Conservation (phyloP, 2,797 vertebrate species). For the Platyrinchus mystaceus region DNA sequence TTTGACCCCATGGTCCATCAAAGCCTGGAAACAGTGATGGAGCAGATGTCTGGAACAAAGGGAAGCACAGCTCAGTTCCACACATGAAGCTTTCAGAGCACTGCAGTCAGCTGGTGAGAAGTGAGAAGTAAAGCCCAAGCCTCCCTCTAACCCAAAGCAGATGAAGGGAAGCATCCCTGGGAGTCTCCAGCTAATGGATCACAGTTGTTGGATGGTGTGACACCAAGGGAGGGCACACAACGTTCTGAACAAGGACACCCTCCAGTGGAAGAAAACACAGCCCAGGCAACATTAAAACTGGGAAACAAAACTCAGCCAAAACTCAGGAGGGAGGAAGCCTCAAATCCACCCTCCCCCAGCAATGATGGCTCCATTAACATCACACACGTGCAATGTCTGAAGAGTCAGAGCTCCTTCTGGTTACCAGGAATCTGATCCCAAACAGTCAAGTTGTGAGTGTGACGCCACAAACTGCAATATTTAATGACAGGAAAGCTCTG, state of each 20-base stretch:
- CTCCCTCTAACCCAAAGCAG: neutral
- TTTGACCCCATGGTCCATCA: slow-evolving; percentile 99
- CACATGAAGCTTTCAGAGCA: neutral
- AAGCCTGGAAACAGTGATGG: slow-evolving; percentile 98
- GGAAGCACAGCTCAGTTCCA: neutral
- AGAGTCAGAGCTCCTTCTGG: neutral
- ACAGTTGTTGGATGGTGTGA: neutral
- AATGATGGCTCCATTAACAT: neutral
- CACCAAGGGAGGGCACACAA: neutral
- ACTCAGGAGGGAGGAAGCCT: neutral
- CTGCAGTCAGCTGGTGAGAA: neutral
- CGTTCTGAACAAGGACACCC: neutral
- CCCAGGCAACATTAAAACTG: neutral
- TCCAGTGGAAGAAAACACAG: neutral
- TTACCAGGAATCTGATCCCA: neutral
- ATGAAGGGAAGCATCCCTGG: neutral
- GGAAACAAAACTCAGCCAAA: neutral
- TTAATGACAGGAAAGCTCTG: neutral
- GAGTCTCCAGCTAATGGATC: neutral
- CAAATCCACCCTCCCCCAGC: neutral
- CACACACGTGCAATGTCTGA: fast-evolving
- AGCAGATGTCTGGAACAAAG: slow-evolving; percentile 88
- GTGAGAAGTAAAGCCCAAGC: neutral
- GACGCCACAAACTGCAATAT: neutral
- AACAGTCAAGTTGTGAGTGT: neutral